Evolutionary conservation across 2,113 vertebrate species (phyloP).

Genomic region (Albula glossodonta): DNA sequence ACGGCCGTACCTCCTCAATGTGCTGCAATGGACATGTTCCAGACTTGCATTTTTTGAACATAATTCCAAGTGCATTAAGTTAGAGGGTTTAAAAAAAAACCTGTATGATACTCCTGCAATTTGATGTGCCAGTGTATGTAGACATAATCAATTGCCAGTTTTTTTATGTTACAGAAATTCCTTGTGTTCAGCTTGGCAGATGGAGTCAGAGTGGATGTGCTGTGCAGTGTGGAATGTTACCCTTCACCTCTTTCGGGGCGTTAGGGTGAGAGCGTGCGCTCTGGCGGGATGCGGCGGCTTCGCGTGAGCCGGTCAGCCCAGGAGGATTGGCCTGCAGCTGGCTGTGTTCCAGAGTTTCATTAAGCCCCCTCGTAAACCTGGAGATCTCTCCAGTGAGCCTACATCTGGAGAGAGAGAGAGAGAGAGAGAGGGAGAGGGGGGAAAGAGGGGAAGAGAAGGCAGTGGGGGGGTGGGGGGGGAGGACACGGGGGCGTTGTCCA

Average conservation of each 20-base stretch:
- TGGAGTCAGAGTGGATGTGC: neutral
- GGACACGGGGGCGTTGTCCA: slow-evolving; percentile 46
- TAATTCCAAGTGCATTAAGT: neutral
- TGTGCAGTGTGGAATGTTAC: neutral
- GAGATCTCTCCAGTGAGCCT: slow-evolving; percentile 61
- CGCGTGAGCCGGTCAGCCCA: slow-evolving; percentile 57
- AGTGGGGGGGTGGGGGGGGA: neutral
- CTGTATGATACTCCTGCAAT: neutral
- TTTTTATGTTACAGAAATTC: neutral
- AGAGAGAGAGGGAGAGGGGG: neutral
- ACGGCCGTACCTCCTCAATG: neutral
- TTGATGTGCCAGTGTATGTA: neutral
- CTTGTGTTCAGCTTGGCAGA: neutral
- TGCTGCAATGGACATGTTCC: neutral
- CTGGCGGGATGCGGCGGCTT: slow-evolving; percentile 41
- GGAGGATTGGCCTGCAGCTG: slow-evolving; percentile 62
- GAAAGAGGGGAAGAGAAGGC: too few relatives aligned
- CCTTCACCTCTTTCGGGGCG: neutral
- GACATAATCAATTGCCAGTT: neutral
- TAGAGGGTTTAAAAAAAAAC: neutral
- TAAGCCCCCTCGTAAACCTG: slow-evolving; percentile 76
- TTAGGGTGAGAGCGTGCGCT: slow-evolving; percentile 17
- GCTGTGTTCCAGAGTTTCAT: slow-evolving; percentile 72
- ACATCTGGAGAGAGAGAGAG: slow-evolving; percentile 70
- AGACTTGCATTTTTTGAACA: neutral